Evolutionary conservation across 2,113 vertebrate species (phyloP), one percentile per base, ranked within the genome.

Genomic region (Mandrillus leucophaeus): DNA sequence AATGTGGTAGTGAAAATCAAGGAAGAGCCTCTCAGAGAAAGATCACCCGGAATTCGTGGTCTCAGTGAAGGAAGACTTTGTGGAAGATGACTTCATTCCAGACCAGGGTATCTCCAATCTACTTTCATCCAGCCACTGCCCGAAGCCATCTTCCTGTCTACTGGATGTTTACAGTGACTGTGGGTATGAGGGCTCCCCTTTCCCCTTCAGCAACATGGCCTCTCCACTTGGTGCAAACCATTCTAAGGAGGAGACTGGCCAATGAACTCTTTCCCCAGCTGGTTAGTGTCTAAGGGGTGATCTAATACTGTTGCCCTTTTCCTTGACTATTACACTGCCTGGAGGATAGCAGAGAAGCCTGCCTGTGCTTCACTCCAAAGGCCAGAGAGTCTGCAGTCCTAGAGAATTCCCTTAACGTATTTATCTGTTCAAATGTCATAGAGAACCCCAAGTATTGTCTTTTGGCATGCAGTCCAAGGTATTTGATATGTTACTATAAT

Each of bases 191-290:
- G 99, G 99, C 50, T 99, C 99, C 95, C 98, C 98, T 2, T 99
- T 99, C 1, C 99, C 99, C 3, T 99, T 99, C 98, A 99, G 99
- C n/a, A 98, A 99, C 90, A 99, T 99, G 98, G 99, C 99, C 52
- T 99, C 99, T 82, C 99, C 99, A 0, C 98, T 99, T 90, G 99
- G 98, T 52, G 10, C 98, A 0, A 99, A 99, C 64, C 98, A 97
- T 20, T 89, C 97, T 5, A 93, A 92, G 61, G 61, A 64, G 61
- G 61, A 32, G 61, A 64, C 27, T 64, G 61, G 61, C 61, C 61
- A 64, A 64, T 64, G 27, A 64, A 64, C 61, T 64, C 61, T 64
- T 64, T 32, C 61, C 27, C 12, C 27, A 64, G 61, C 61, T 64
- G 61, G 61, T 64, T 64, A 14, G 27, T 32, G 61, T 64, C 61